Evolutionary conservation across 1,140 invertebrate species (phyloP), one percentile per base, ranked within the genome.

Genomic region (Aphis craccivora): DNA sequence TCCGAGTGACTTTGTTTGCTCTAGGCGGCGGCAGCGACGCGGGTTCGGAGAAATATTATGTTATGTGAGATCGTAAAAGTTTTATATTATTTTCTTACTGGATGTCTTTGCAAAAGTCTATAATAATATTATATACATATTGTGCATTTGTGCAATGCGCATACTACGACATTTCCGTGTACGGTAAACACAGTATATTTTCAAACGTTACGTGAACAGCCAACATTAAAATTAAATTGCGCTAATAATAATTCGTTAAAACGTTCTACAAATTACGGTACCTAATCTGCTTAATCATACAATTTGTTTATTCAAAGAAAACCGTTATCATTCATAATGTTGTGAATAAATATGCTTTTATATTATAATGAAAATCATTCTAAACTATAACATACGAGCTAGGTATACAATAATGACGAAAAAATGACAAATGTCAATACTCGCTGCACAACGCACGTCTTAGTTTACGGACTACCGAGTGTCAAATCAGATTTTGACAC

Each of bases 1-100:
- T 14, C 83, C 83, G 25, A 45, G 84, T 86, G 40, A 86, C 84
- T 86, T 86, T 86, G 84, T 86, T 86, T 45, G 84, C 43, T 45
- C 25, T 45, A 5, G 9, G 83, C 40, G 83, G 40, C 35, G 37
- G 37, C 35, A 4, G n/a, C 60, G 8, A 67, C 23, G 23, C 9
- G 37, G 84, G n/a, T 86, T 30, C 43, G 11, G 9, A 45, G 84
- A 43, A 86, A 86, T 86, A 45, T 45, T 43, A 25, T 14, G 37
- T 37, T 20, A 40, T 23, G 37, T 14, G 25, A 86, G 11, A 45
- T 14, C 9, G 40, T 81, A 18, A 23, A 86, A 45, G 25, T 86
- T 86, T 45, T n/a, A 30, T 45, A 40, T 45, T 43, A 45, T 86
- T 23, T 45, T 86, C 37, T 86, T 25, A 6, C 45, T 30, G 30